phyloP scores from a whole-genome alignment of 2,113 vertebrate species.

The Nibea albiflora region DNA sequence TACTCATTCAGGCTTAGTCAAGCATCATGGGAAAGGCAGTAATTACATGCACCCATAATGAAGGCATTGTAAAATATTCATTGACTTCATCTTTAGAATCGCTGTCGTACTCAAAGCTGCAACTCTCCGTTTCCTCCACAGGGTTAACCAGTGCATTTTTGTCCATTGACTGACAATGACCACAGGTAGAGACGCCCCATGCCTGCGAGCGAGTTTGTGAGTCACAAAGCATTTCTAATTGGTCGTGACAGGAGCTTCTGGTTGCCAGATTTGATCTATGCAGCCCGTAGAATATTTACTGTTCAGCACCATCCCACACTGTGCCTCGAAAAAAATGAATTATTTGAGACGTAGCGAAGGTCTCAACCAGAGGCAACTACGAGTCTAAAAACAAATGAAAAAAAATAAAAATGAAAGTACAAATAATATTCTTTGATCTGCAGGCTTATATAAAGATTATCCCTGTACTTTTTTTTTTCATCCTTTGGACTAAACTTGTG shows the following conservation, averaged over 20 bases:
- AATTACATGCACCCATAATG: slow-evolving; percentile 73
- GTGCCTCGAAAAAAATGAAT: slow-evolving; percentile 59
- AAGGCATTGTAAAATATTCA: slow-evolving; percentile 75
- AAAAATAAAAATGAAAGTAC: background rate
- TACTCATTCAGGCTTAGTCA: slow-evolving; percentile 55
- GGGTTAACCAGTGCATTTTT: slow-evolving; percentile 42
- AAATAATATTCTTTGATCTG: slow-evolving; percentile 3
- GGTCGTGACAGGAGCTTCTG: slow-evolving; percentile 76
- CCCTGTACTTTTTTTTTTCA: background rate
- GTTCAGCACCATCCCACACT: slow-evolving; percentile 38
- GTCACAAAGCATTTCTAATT: slow-evolving; percentile 77
- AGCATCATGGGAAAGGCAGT: slow-evolving; percentile 67
- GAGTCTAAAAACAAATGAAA: slow-evolving; percentile 16
- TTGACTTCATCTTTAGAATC: slow-evolving; percentile 52
- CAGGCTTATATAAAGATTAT: background rate
- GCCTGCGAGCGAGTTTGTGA: slow-evolving; percentile 62
- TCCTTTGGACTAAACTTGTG: background rate
- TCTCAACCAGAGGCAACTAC: slow-evolving; percentile 28
- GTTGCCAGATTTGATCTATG: slow-evolving; percentile 73
- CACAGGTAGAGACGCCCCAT: slow-evolving; percentile 66
- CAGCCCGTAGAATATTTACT: slow-evolving; percentile 64
- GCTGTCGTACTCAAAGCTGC: slow-evolving; percentile 33
- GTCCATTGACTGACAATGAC: slow-evolving; percentile 65
- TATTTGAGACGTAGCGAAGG: slow-evolving; percentile 32
- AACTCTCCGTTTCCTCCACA: background rate